These are phyloP conservation scores for Hyphantria cunea DNA, from an alignment of 1,140 invertebrate species.

Conservation along the genomic window DNA sequence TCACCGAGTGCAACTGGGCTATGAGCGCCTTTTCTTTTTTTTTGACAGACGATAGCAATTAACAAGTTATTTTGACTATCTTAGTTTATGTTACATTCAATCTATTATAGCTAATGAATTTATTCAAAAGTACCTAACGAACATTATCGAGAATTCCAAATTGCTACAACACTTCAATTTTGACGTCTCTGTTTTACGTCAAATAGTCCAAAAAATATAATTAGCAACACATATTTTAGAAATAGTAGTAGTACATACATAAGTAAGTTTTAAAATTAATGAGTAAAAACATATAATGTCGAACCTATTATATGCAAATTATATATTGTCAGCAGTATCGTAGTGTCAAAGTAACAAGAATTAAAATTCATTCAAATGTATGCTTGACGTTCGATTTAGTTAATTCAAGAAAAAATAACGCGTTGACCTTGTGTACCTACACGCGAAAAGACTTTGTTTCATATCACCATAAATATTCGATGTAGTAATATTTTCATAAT, in stretches of 20 bases:
- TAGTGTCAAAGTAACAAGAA: neutral
- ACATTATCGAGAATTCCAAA: too few relatives aligned
- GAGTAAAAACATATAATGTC: neutral
- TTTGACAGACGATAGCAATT: too few relatives aligned
- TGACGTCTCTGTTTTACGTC: too few relatives aligned
- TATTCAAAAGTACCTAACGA: too few relatives aligned
- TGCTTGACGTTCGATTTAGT: neutral
- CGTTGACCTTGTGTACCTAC: neutral
- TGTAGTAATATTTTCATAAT: neutral
- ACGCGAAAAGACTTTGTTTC: neutral
- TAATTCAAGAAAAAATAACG: neutral
- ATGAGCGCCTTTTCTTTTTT: too few relatives aligned
- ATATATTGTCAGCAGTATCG: neutral
- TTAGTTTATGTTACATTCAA: too few relatives aligned
- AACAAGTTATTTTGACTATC: too few relatives aligned
- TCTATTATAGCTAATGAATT: too few relatives aligned
- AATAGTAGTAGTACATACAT: neutral
- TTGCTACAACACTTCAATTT: too few relatives aligned
- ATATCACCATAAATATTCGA: neutral
- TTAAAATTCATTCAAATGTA: neutral
- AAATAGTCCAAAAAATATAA: neutral
- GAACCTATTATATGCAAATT: conserved; percentile 2
- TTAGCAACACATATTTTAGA: neutral
- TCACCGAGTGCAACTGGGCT: too few relatives aligned
- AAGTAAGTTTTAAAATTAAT: neutral